phyloP scores from a whole-genome alignment of 64 coral and sea anemone species.

The Platygyra sinensis region DNA sequence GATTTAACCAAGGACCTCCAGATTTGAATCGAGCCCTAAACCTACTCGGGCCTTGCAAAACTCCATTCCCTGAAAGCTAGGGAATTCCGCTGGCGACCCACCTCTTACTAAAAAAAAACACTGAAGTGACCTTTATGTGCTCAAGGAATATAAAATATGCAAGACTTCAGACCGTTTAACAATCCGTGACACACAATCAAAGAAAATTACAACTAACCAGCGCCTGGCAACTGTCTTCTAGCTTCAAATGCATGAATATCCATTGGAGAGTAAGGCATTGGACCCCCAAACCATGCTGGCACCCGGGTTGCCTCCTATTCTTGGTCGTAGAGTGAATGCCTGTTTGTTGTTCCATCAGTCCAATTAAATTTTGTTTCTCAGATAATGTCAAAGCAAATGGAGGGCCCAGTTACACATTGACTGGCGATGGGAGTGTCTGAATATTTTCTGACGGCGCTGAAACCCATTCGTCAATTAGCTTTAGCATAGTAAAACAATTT shows the following conservation, averaged over 20 bases:
- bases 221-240: conserved; percentile 8
- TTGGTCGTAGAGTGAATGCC: conserved; percentile 79
- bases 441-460: conserved; percentile 51
- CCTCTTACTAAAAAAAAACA: too few relatives aligned
- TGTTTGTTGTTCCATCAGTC: conserved; percentile 74
- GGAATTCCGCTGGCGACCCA: too few relatives aligned
- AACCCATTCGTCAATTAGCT: conserved; percentile 77
- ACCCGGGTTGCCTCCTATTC: conserved; percentile 53
- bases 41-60: too few relatives aligned
- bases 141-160: too few relatives aligned
- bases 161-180: too few relatives aligned
- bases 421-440: conserved; percentile 2
- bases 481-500: conserved; percentile 79
- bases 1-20: too few relatives aligned
- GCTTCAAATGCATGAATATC: conserved; percentile 73
- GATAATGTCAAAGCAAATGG: conserved; percentile 75
- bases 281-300: conserved; percentile 25
- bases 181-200: background rate
- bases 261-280: conserved; percentile 74
- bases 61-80: too few relatives aligned
- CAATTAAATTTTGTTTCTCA: conserved; percentile 83
- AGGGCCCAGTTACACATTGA: conserved; percentile 52
- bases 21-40: too few relatives aligned
- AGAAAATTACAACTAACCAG: background rate
- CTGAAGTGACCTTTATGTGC: too few relatives aligned